A percentile compares a stretch with the other conserved stretches of the same genome.
These are phyloP conservation scores for Drosophila repleta DNA, from an alignment of 1,140 invertebrate genomes.

Conservation along the genomic window DNA sequence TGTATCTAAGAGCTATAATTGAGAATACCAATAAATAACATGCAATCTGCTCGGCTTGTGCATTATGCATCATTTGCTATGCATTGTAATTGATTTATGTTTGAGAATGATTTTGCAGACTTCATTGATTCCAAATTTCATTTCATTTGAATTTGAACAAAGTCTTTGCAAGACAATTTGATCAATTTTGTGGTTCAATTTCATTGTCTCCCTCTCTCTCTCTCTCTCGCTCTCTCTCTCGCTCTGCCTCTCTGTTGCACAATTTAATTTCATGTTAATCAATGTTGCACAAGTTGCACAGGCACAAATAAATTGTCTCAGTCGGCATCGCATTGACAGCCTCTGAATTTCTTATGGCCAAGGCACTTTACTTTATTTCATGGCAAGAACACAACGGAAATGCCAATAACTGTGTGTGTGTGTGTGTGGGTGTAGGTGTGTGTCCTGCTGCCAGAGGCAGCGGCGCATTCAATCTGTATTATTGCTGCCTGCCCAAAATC, in stretches of 20 bases:
- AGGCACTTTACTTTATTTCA: slow-evolving; percentile 33
- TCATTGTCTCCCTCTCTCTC: slow-evolving; percentile 1
- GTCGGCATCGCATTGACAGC: slow-evolving; percentile 13
- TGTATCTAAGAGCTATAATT: no score
- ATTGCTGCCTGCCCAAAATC: slow-evolving; percentile 43
- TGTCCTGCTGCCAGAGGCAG: slow-evolving; percentile 14
- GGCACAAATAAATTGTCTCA: slow-evolving; percentile 11
- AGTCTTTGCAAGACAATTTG: neutral
- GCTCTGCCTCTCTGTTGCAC: neutral
- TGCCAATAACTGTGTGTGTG: slow-evolving; percentile 31
- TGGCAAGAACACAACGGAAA: slow-evolving; percentile 38
- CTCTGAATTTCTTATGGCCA: slow-evolving; percentile 51
- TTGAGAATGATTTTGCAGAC: neutral
- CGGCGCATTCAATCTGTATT: slow-evolving; percentile 51
- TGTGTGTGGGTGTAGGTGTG: slow-evolving; percentile 2
- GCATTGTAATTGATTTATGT: neutral
- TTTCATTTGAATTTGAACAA: no score
- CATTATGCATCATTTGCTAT: neutral
- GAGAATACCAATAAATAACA: no score
- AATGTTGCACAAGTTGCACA: slow-evolving; percentile 31
- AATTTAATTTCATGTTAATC: slow-evolving; percentile 40
- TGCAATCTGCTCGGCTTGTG: no score
- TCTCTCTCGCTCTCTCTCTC: neutral
- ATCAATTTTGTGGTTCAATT: slow-evolving; percentile 10
- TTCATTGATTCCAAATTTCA: neutral